These are phyloP conservation scores for Synanthedon andrenaeformis DNA, from an alignment of 2,888 invertebrate genomes.

Conservation along the genomic window DNA sequence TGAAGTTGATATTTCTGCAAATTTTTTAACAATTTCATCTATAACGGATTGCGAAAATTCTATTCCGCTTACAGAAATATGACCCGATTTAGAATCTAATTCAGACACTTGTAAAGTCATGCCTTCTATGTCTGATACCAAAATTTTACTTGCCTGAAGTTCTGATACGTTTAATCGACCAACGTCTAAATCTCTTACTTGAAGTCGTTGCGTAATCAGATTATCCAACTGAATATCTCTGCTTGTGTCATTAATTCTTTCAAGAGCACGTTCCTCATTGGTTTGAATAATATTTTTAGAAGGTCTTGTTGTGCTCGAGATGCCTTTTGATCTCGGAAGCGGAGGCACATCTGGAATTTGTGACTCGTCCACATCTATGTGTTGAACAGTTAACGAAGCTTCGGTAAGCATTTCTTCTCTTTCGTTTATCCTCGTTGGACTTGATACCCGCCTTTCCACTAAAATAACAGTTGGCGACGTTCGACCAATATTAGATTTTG, in stretches of 20 bases:
- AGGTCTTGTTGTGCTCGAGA: conserved; percentile 15
- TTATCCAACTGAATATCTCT: conserved; percentile 56
- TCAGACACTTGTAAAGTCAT: conserved; percentile 79
- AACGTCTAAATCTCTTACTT: conserved; percentile 82
- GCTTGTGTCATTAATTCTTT: conserved; percentile 37
- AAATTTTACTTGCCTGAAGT: conserved; percentile 81
- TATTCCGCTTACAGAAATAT: conserved; percentile 75
- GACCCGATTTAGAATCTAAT: conserved; percentile 77
- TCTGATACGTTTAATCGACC: conserved; percentile 83
- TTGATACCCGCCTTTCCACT: conserved; percentile 71
- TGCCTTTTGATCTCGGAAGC: conserved; percentile 42
- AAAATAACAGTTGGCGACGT: conserved; percentile 74
- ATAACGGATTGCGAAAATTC: conserved; percentile 77
- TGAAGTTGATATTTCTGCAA: conserved; percentile 54
- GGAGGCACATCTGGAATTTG: conserved; percentile 57
- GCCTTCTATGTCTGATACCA: conserved; percentile 85
- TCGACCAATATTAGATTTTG: conserved; percentile 66
- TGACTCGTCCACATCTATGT: conserved; percentile 68
- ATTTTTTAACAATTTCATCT: conserved; percentile 73
- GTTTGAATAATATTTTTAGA: conserved; percentile 21
- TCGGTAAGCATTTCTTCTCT: conserved; percentile 74
- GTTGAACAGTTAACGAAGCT: conserved; percentile 75
- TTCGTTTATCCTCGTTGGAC: conserved; percentile 71
- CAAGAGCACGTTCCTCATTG: conserved; percentile 35
- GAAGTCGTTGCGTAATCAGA: conserved; percentile 72